Conservation (phyloP, 2,113 vertebrate genomes). For the Bos taurus region DNA sequence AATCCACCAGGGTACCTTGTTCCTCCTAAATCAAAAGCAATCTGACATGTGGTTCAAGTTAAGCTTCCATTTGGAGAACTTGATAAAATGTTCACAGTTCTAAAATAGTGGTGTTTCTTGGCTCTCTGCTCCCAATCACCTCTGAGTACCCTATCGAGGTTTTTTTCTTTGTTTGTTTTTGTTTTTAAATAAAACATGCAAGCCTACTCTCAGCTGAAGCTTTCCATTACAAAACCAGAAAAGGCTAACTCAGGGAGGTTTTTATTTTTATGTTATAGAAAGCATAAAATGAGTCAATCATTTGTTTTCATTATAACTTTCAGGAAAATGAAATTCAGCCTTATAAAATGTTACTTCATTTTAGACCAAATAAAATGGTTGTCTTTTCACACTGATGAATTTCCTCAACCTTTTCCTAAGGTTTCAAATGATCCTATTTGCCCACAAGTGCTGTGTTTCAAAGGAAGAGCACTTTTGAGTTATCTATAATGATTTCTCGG, state of each 20-base stretch:
- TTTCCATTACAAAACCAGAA: background rate
- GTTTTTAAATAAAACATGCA: background rate
- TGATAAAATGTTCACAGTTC: background rate
- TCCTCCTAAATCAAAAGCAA: background rate
- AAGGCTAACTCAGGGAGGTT: background rate
- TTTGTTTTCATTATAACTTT: constrained; percentile 48
- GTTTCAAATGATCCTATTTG: constrained; percentile 56
- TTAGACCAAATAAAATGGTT: constrained; percentile 57
- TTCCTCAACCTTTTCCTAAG: background rate
- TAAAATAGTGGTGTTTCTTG: background rate
- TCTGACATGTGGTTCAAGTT: background rate
- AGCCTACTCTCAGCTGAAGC: background rate
- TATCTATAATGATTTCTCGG: constrained; percentile 32
- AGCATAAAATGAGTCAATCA: constrained; percentile 17
- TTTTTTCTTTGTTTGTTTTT: background rate
- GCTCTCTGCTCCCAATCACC: background rate
- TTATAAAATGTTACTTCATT: constrained; percentile 36
- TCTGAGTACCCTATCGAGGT: background rate
- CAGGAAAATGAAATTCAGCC: constrained; percentile 15
- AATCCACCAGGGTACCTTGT: background rate
- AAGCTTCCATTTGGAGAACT: background rate
- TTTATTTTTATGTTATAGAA: constrained; percentile 38
- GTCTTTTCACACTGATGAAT: constrained; percentile 50
- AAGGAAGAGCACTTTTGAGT: constrained; percentile 25
- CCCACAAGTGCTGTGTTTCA: background rate